phyloP scores from a whole-genome alignment of 2,113 vertebrate genomes.

The Megaptera novaeangliae region DNA sequence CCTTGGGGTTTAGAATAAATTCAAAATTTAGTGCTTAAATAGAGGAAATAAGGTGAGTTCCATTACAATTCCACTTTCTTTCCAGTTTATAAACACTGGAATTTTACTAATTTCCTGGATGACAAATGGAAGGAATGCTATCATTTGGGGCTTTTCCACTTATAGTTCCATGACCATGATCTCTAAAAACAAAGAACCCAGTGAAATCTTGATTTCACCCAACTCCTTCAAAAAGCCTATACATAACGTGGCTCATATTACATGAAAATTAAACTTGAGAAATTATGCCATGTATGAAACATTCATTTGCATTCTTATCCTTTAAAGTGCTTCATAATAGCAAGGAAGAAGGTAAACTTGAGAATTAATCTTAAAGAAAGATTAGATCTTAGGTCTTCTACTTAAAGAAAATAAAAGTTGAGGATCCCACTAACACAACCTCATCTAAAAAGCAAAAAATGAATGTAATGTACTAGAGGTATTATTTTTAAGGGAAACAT shows the following conservation, averaged over 20 bases:
- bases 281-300: not conserved
- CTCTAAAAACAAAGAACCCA: not conserved
- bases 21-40: not conserved
- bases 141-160: slow-evolving; percentile 50
- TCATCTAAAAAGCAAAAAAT: not conserved
- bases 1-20: not conserved
- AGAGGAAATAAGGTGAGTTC: slow-evolving; percentile 63
- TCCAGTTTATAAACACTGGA: slow-evolving; percentile 20
- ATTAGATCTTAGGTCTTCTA: not conserved
- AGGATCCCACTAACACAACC: not conserved
- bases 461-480: not conserved
- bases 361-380: not conserved
- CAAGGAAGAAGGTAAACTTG: not conserved
- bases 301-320: not conserved
- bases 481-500: not conserved
- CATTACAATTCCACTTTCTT: slow-evolving; percentile 49
- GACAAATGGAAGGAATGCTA: slow-evolving; percentile 44
- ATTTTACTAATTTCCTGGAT: slow-evolving; percentile 63
- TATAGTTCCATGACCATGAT: slow-evolving; percentile 20
- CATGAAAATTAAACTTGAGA: not conserved
- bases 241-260: not conserved
- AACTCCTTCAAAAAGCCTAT: not conserved
- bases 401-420: slow-evolving; percentile 1
- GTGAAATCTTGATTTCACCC: not conserved
- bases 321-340: not conserved